Percentiles rank a stretch among this genome's conserved stretches.
phyloP scores from a whole-genome alignment of 2,888 invertebrate species.

The Trichogramma evanescens region DNA sequence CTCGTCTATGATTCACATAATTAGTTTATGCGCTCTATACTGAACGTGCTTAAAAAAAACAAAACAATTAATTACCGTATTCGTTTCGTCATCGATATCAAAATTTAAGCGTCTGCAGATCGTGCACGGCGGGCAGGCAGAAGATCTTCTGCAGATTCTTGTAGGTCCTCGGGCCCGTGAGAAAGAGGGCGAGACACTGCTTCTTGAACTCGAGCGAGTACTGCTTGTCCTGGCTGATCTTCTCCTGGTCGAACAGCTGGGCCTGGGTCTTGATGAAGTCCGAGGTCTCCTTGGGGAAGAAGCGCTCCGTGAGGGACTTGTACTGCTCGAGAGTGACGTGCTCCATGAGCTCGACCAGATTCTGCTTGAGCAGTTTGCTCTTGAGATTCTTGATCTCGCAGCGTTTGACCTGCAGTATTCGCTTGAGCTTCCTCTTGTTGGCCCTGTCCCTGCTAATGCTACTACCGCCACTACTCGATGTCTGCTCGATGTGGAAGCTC shows the following conservation, averaged over 20 bases:
- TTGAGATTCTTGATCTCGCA: neutral
- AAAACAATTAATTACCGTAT: constrained; percentile 1
- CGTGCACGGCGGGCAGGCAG: constrained; percentile 14
- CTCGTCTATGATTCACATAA: too few species aligned
- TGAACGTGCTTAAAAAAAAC: too few species aligned
- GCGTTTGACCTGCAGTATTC: constrained; percentile 3
- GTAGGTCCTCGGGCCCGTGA: constrained; percentile 16
- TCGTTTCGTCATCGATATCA: constrained; percentile 4
- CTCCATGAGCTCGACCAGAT: constrained; percentile 9
- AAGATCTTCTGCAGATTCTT: constrained; percentile 20
- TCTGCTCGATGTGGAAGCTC: too few species aligned
- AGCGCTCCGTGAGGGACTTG: constrained; percentile 20
- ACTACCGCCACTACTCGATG: too few species aligned
- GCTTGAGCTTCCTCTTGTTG: too few species aligned
- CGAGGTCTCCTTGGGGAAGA: constrained; percentile 20
- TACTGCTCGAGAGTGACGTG: constrained; percentile 18
- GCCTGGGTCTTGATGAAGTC: constrained; percentile 21
- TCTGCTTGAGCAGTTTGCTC: constrained; percentile 6
- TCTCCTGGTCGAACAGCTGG: constrained; percentile 17
- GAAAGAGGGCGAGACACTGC: constrained; percentile 11
- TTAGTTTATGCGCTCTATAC: too few species aligned
- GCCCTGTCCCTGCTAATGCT: too few species aligned
- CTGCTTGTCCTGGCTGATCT: constrained; percentile 5
- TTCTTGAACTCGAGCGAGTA: constrained; percentile 17
- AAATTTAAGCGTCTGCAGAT: constrained; percentile 17